Conservation (phyloP, 1,140 invertebrate species). For the Solen grandis region DNA sequence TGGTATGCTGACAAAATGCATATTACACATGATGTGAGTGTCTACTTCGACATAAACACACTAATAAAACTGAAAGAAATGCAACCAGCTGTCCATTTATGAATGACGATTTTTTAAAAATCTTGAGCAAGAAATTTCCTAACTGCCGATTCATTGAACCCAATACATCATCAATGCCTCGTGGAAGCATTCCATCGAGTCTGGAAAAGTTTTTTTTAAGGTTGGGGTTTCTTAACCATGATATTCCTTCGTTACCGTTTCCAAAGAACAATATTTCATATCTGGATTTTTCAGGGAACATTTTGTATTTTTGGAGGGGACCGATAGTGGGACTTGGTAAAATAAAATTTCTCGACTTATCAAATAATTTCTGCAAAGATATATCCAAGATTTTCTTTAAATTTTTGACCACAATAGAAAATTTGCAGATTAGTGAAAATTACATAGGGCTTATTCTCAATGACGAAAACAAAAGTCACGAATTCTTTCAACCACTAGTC, state of each 20-base stretch:
- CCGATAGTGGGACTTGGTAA: neutral
- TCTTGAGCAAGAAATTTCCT: neutral
- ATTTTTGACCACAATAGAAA: neutral
- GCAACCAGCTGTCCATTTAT: constrained; percentile 19
- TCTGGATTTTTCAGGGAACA: constrained; percentile 20
- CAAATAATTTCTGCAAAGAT: constrained; percentile 13
- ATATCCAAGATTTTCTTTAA: neutral
- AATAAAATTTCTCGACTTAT: constrained; percentile 9
- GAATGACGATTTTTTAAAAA: neutral
- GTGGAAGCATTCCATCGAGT: neutral
- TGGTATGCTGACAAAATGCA: neutral
- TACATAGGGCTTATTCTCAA: constrained; percentile 1
- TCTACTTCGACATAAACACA: neutral
- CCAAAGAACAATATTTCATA: neutral
- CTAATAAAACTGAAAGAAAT: neutral
- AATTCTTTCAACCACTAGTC: neutral
- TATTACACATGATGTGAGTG: neutral
- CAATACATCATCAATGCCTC: neutral
- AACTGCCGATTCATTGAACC: neutral
- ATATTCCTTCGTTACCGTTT: neutral
- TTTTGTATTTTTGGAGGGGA: constrained; percentile 3
- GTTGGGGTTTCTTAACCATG: neutral
- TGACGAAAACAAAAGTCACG: neutral
- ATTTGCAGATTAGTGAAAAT: constrained; percentile 20
- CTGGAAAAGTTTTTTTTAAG: neutral